Evolutionary conservation across 1,140 invertebrate species (phyloP), one percentile per base, ranked within the genome.

Genomic region (Zaprionus inermis): DNA sequence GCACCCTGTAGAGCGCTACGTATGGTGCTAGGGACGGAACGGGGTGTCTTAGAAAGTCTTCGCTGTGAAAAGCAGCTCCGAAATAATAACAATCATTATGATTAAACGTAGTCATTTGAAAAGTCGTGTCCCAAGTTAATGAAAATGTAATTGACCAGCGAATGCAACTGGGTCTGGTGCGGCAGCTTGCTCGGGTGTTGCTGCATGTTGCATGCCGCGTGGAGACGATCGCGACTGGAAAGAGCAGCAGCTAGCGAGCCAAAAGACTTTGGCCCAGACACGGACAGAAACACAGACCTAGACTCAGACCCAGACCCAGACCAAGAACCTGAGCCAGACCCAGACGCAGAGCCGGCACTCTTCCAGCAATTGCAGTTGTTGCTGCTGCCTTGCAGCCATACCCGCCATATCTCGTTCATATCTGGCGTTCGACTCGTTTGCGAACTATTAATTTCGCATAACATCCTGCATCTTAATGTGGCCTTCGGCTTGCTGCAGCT

Each of bases 11-110:
- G 7, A 11, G 34, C 11, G n/a, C 82, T 74, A 79, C 84, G 83
- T 77, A 77, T 83, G 83, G 83, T 72, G 30, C 24, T 60, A 36
- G 51, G 32, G 1, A 28, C 22, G 22, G 4, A 5, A 28, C 24
- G 5, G n/a, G 38, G 6, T 6, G 38, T 1, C 30, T 80, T 80
- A 80, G 77, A 89, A 83, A 81, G 77, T 60, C 52, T 24, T 34
- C 59, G n/a, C n/a, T n/a, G n/a, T n/a, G n/a, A n/a, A n/a, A n/a
- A n/a, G n/a, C n/a, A n/a, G n/a, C n/a, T n/a, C n/a, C 55, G 60
- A 88, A 80, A 76, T 86, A 90, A 91, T 91, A 91, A 91, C 82
- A 91, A 91, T 91, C 88, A 91, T 91, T 91, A 91, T 91, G 88
- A 91, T 91, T 88, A 91, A 91, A 91, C 78, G 88, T 67, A 77